phyloP scores from a whole-genome alignment of 2,113 vertebrate genomes.

The Picathartes gymnocephalus region DNA sequence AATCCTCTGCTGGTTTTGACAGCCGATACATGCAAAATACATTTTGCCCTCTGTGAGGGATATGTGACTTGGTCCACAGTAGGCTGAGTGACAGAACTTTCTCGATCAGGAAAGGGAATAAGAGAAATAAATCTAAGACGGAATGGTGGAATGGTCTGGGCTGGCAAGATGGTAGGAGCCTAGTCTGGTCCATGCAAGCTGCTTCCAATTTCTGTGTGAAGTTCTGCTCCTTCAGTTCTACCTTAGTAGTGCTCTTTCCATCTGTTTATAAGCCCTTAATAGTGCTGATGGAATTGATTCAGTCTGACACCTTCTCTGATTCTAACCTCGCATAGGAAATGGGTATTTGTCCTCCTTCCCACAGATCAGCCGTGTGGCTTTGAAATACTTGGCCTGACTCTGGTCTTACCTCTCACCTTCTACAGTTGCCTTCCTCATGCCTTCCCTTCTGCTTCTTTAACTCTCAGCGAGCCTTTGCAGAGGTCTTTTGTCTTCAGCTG shows the following conservation, averaged over 20 bases:
- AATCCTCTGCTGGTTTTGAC: background rate
- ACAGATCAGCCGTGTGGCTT: background rate
- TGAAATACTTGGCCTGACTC: background rate
- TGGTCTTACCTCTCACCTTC: background rate
- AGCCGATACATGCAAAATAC: fast-evolving
- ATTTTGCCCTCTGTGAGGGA: background rate
- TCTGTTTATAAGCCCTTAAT: background rate
- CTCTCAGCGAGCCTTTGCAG: background rate
- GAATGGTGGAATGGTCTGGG: background rate
- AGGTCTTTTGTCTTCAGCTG: background rate
- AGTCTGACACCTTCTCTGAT: background rate
- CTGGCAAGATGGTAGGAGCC: background rate
- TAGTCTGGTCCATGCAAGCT: background rate
- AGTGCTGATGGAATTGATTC: background rate
- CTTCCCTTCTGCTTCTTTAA: background rate
- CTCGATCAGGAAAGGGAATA: background rate
- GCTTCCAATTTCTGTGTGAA: background rate
- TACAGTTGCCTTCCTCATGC: background rate
- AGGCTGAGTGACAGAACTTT: background rate
- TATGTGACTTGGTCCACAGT: background rate
- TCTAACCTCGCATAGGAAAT: background rate
- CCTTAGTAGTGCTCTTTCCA: background rate
- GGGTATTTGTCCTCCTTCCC: background rate
- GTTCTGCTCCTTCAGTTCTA: background rate
- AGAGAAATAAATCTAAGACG: background rate